Evolutionary conservation across 2,113 vertebrate genomes (phyloP).

Genomic region (Cepphus grylle): DNA sequence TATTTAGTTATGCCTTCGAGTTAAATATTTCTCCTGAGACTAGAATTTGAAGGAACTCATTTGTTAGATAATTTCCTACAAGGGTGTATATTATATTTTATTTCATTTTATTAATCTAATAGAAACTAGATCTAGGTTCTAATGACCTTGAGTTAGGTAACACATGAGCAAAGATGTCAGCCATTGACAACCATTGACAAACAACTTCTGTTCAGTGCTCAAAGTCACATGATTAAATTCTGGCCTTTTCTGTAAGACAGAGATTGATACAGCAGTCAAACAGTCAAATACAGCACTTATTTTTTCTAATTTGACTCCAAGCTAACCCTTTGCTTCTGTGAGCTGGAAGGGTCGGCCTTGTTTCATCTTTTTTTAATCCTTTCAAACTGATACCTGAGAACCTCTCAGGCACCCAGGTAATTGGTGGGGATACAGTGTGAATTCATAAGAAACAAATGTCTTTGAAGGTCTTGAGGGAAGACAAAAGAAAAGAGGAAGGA

Average conservation of each 20-base stretch:
- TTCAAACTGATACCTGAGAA: neutral
- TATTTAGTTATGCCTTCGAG: constrained; percentile 25
- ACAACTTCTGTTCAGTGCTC: neutral
- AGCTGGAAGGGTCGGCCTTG: neutral
- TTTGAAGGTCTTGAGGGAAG: neutral
- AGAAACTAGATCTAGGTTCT: neutral
- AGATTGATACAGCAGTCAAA: neutral
- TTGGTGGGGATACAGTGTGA: neutral
- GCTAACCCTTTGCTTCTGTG: neutral
- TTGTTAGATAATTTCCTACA: constrained; percentile 32
- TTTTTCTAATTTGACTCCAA: neutral
- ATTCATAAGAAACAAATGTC: neutral
- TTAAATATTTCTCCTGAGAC: constrained; percentile 26
- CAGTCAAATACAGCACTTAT: neutral
- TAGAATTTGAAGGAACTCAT: neutral
- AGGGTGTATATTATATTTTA: neutral
- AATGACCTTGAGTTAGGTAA: neutral
- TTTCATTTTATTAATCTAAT: neutral
- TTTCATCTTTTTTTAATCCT: neutral
- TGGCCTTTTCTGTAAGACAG: neutral
- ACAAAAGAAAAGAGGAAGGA: neutral
- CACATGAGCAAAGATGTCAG: neutral
- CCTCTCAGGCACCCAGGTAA: neutral
- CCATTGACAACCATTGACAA: neutral
- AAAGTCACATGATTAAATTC: neutral